Percentiles rank a stretch among this genome's conserved stretches.
Conservation (phyloP, 2,888 invertebrate species). For the Spatulosminthurus flaviceps region DNA sequence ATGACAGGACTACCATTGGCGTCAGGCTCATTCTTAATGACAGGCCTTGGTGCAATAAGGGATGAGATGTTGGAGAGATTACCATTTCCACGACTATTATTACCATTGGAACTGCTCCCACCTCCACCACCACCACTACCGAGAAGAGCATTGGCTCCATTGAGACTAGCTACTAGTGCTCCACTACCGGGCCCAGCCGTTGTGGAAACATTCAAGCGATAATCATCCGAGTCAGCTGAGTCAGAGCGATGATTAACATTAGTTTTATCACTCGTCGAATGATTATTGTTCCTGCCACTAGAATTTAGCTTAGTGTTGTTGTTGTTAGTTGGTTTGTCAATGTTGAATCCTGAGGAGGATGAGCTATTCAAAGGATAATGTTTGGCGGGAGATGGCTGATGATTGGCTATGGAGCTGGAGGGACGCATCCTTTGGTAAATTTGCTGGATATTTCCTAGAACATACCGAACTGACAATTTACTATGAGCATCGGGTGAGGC, state of each 20-base stretch:
- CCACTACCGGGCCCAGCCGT: not conserved
- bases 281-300: not conserved
- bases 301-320: constrained; percentile 14
- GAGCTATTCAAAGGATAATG: not conserved
- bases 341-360: constrained; percentile 9
- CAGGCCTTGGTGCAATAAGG: constrained; percentile 21
- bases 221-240: constrained; percentile 27
- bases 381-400: not conserved
- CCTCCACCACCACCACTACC: not conserved
- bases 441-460: constrained; percentile 61
- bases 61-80: constrained; percentile 29
- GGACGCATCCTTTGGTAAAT: constrained; percentile 63
- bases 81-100: not conserved
- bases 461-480: constrained; percentile 60
- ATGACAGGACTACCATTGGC: not conserved
- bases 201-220: not conserved
- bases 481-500: constrained; percentile 20
- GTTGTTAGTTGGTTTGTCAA: constrained; percentile 27
- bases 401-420: constrained; percentile 30
- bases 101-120: not conserved
- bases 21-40: constrained; percentile 20
- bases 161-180: not conserved
- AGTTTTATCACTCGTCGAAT: constrained; percentile 20
- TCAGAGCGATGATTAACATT: constrained; percentile 21
- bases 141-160: not conserved